These are phyloP conservation scores for Aporophyla lueneburgensis DNA, from an alignment of 2,888 invertebrate species.

Conservation along the genomic window DNA sequence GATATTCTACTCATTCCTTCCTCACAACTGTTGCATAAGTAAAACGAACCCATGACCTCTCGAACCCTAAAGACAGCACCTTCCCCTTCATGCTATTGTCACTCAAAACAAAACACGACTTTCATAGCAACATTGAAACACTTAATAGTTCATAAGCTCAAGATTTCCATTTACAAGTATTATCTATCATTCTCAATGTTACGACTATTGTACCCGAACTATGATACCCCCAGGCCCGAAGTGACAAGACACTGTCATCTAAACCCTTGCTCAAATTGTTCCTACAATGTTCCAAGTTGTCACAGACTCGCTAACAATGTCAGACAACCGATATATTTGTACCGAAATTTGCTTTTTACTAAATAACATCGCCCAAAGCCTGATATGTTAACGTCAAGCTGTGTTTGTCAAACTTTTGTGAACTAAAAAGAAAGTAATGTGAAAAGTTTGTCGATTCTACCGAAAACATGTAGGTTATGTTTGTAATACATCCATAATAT, in stretches of 20 bases:
- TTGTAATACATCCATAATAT: slow-evolving; percentile 52
- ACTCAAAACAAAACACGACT: slow-evolving; percentile 45
- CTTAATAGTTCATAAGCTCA: slow-evolving; percentile 58
- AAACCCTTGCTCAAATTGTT: slow-evolving; percentile 72
- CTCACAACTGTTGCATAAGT: slow-evolving; percentile 29
- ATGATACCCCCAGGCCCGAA: slow-evolving; percentile 75
- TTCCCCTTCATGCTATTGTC: slow-evolving; percentile 6
- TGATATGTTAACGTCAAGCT: slow-evolving; percentile 63
- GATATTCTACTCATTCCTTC: neutral
- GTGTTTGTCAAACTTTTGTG: slow-evolving; percentile 64
- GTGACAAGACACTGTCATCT: slow-evolving; percentile 79
- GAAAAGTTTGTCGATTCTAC: slow-evolving; percentile 57
- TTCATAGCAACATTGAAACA: slow-evolving; percentile 52
- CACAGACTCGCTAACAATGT: slow-evolving; percentile 78
- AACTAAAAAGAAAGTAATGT: slow-evolving; percentile 64
- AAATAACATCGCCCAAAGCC: slow-evolving; percentile 55
- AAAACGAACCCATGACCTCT: slow-evolving; percentile 11
- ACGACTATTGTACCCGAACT: slow-evolving; percentile 72
- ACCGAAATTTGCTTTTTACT: slow-evolving; percentile 54
- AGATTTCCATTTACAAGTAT: slow-evolving; percentile 69
- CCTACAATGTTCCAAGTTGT: slow-evolving; percentile 53
- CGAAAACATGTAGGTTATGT: slow-evolving; percentile 59
- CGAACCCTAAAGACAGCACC: slow-evolving; percentile 25
- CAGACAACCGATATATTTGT: slow-evolving; percentile 68
- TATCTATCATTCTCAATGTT: slow-evolving; percentile 66